These are phyloP conservation scores for Nasonia longicornis DNA, from an alignment of 1,140 invertebrate genomes.

Conservation along the genomic window DNA sequence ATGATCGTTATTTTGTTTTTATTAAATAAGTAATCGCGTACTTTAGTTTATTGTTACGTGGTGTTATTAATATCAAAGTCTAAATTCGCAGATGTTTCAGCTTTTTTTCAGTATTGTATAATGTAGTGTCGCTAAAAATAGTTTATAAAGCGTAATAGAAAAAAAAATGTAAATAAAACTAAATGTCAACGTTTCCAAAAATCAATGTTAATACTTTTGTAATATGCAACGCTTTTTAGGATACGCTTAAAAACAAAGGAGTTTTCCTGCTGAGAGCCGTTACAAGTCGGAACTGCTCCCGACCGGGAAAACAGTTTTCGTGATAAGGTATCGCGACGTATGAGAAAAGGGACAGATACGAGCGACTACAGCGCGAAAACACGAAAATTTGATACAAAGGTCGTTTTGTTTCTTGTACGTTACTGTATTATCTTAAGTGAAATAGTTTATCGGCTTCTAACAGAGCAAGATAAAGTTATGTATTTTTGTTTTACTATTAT, in stretches of 20 bases:
- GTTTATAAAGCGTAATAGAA: not conserved
- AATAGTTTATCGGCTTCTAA: not conserved
- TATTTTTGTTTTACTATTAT: not conserved
- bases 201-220: not conserved
- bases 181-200: too few species aligned
- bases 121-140: not conserved
- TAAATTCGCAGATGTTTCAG: too few species aligned
- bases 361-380: not conserved
- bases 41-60: not conserved
- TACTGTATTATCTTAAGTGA: not conserved
- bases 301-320: not conserved
- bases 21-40: not conserved
- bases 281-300: not conserved
- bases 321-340: not conserved
- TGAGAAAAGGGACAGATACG: not conserved
- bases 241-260: not conserved
- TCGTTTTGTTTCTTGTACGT: not conserved
- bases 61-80: not conserved
- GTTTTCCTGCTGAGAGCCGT: not conserved
- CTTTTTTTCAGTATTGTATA: not conserved
- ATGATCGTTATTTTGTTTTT: not conserved
- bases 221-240: not conserved
- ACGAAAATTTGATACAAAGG: not conserved
- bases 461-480: not conserved
- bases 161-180: not conserved